Percentiles rank a stretch among this genome's conserved stretches.
Evolutionary conservation across 2,113 vertebrate genomes (phyloP).

Genomic region (Marcusenius ussheri): DNA sequence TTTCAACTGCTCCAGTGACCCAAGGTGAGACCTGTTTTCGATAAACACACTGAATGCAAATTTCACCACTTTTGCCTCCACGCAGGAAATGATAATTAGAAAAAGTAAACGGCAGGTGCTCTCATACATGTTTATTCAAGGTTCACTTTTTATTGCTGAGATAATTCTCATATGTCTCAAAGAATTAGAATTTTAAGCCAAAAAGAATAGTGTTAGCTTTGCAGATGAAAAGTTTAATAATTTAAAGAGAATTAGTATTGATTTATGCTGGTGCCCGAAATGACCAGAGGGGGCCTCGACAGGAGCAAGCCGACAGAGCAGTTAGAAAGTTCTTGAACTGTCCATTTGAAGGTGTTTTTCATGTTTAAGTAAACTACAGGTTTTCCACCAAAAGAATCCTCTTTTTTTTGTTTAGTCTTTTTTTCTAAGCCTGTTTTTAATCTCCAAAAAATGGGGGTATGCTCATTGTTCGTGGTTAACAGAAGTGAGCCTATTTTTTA

Average conservation of each 20-base stretch:
- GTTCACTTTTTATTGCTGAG: not conserved
- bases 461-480: not conserved
- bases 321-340: not conserved
- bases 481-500: not conserved
- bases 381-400: not conserved
- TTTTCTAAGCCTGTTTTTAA: not conserved
- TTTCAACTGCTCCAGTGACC: slow-evolving; percentile 92
- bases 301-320: not conserved
- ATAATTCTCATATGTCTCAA: not conserved
- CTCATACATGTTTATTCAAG: not conserved
- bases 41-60: not conserved
- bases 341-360: not conserved
- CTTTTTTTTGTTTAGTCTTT: not conserved
- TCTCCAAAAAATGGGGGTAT: not conserved
- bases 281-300: not conserved
- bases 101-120: not conserved
- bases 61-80: not conserved
- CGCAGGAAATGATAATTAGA: not conserved
- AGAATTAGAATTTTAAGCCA: not conserved
- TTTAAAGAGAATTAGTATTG: not conserved
- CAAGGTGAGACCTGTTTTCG: slow-evolving; percentile 62
- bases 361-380: not conserved
- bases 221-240: not conserved
- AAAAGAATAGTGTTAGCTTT: not conserved
- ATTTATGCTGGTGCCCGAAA: not conserved